Percentiles rank a stretch among this genome's conserved stretches.
phyloP scores from a whole-genome alignment of 2,888 invertebrate species.

The Heliconius hortense region DNA sequence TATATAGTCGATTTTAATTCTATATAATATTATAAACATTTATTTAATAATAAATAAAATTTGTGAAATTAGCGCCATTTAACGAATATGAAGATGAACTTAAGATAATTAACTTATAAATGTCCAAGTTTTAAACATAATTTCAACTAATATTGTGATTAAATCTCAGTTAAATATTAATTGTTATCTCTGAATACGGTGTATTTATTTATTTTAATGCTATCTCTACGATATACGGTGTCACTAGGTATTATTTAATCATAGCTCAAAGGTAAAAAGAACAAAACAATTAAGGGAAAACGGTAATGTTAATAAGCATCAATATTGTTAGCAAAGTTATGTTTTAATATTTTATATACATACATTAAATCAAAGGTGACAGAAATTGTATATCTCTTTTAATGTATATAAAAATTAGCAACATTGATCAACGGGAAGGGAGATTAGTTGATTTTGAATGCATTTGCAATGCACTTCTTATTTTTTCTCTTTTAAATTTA shows the following conservation, averaged over 20 bases:
- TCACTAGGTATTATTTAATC: conserved; percentile 2
- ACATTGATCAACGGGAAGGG: not conserved
- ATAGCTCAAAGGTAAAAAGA: conserved; percentile 13
- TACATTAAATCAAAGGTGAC: not conserved
- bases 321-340: not conserved
- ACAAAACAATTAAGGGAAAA: not conserved
- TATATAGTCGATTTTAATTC: conserved; percentile 2
- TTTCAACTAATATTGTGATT: not conserved
- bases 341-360: not conserved
- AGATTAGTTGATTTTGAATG: not conserved
- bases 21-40: not conserved
- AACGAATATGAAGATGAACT: not conserved
- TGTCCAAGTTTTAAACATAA: not conserved
- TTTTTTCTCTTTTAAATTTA: not conserved
- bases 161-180: not conserved
- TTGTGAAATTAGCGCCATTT: not conserved
- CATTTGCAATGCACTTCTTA: not conserved
- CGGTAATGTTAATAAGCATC: not conserved
- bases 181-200: not conserved
- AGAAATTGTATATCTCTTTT: not conserved
- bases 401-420: not conserved
- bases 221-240: conserved; percentile 7
- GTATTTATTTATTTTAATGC: not conserved
- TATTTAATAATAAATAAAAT: not conserved
- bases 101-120: not conserved